These are phyloP conservation scores for Caiman crocodilus DNA, from an alignment of 2,797 vertebrate genomes.

Conservation along the genomic window DNA sequence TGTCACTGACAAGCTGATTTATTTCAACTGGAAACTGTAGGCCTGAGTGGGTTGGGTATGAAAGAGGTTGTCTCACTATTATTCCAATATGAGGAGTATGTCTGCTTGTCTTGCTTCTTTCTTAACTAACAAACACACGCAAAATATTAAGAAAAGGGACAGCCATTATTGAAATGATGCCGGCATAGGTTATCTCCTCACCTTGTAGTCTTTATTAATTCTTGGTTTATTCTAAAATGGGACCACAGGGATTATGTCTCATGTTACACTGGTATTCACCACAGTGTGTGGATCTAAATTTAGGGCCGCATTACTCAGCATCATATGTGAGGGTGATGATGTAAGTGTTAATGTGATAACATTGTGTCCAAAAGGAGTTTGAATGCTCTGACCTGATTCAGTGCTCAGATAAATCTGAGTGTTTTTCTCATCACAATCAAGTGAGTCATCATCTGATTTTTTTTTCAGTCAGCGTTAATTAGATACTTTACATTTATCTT, in stretches of 20 bases:
- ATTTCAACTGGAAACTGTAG: constrained; percentile 29
- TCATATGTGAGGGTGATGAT: constrained; percentile 35
- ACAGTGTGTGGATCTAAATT: constrained; percentile 29
- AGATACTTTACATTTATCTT: constrained; percentile 48
- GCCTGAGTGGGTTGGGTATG: background rate
- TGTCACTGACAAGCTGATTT: background rate
- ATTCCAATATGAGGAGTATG: background rate
- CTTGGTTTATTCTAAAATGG: background rate
- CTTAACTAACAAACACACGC: background rate
- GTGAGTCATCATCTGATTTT: constrained; percentile 59
- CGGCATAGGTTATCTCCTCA: constrained; percentile 41
- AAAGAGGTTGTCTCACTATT: constrained; percentile 2
- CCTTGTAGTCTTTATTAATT: constrained; percentile 6
- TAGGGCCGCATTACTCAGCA: constrained; percentile 57
- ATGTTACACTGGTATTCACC: background rate
- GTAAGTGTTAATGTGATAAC: constrained; percentile 61
- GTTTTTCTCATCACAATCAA: constrained; percentile 44
- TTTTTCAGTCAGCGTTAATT: constrained; percentile 62
- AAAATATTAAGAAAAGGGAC: constrained; percentile 3
- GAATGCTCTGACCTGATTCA: constrained; percentile 48
- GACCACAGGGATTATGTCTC: constrained; percentile 14
- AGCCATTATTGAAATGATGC: background rate
- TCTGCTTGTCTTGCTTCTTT: background rate
- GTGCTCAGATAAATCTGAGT: constrained; percentile 35
- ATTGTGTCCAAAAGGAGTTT: constrained; percentile 60